Conservation (phyloP, 2,888 invertebrate genomes). For the Melanargia galathea region DNA sequence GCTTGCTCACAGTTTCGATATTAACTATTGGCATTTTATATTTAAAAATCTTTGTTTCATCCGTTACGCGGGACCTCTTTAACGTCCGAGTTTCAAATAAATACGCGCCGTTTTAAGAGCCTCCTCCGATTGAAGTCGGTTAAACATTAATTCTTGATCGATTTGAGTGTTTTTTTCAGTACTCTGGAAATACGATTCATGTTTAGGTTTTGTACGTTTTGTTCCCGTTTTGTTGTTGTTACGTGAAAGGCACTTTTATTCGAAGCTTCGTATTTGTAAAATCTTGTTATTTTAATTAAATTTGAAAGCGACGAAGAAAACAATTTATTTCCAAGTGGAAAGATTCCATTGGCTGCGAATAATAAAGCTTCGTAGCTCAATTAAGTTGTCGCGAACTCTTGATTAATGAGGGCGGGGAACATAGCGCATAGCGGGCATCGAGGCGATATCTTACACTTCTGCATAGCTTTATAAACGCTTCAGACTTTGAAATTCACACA, state of each 20-base stretch:
- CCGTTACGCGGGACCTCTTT: no score
- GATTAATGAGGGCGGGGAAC: slow-evolving; percentile 17
- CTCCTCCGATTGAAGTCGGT: no score
- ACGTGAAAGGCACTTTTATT: slow-evolving; percentile 6
- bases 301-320: slow-evolving; percentile 6
- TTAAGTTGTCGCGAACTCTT: slow-evolving; percentile 14
- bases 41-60: no score
- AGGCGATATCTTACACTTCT: neutral
- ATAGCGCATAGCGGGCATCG: neutral
- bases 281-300: slow-evolving; percentile 13
- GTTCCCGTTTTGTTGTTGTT: no score
- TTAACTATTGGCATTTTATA: no score
- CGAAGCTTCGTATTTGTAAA: neutral
- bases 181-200: neutral
- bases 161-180: no score
- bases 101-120: no score
- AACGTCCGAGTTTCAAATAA: no score
- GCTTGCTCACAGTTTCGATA: no score
- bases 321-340: slow-evolving; percentile 19
- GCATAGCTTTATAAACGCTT: neutral
- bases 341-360: slow-evolving; percentile 11
- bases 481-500: neutral
- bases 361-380: slow-evolving; percentile 9
- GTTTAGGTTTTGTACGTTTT: neutral
- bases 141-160: no score